These are phyloP conservation scores for Oscheius sp. DNA, from an alignment of 1,140 invertebrate genomes.

Conservation along the genomic window DNA sequence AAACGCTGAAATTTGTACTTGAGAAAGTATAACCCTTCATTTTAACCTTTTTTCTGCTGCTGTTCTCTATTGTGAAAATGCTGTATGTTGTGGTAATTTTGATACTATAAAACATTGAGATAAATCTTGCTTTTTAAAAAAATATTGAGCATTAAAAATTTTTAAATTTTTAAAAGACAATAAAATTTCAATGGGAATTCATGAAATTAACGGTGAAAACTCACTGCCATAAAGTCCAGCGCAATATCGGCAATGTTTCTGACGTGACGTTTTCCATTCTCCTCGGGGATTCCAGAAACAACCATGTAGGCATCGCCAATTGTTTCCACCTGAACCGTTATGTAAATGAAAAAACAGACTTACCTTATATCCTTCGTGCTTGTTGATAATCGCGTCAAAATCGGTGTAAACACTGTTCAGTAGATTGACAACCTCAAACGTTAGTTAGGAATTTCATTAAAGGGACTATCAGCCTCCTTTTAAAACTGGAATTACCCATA, in stretches of 20 bases:
- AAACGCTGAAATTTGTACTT: too few species aligned
- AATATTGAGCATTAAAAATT: constrained; percentile 7
- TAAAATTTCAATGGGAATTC: background rate
- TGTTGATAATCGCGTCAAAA: constrained; percentile 57
- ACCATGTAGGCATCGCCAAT: constrained; percentile 97
- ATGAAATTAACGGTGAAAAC: too few species aligned
- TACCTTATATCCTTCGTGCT: constrained; percentile 58
- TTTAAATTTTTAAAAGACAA: background rate
- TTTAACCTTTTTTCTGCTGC: too few species aligned
- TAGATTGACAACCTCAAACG: constrained; percentile 54
- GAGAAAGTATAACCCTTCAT: too few species aligned
- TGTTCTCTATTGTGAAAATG: too few species aligned
- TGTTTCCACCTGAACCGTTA: constrained; percentile 77
- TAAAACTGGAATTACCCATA: too few species aligned
- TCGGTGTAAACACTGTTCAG: constrained; percentile 61
- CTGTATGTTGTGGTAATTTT: too few species aligned
- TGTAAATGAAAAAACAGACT: background rate
- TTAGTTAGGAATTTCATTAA: background rate
- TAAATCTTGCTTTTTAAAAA: too few species aligned
- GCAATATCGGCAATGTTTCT: constrained; percentile 67
- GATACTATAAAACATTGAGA: constrained; percentile 15
- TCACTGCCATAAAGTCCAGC: constrained; percentile 3
- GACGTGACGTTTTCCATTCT: constrained; percentile 66
- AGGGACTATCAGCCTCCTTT: too few species aligned
- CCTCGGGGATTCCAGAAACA: constrained; percentile 66